Evolutionary conservation across 1,140 invertebrate genomes (phyloP).

Genomic region (Liolophura sinensis): DNA sequence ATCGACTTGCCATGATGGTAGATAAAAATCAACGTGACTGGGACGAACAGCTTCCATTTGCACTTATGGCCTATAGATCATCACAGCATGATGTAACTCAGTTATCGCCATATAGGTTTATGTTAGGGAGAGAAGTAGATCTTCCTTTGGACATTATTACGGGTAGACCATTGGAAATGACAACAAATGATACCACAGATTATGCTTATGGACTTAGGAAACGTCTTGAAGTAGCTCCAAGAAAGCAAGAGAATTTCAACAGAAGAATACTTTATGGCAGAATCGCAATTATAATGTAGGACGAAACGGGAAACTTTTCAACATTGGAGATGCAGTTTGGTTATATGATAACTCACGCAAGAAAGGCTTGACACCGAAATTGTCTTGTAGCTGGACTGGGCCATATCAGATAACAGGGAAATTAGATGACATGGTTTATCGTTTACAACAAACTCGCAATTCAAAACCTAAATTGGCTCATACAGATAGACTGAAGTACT

Average conservation of each 20-base stretch:
- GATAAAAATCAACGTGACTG: too few species aligned
- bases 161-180: constrained; percentile 4
- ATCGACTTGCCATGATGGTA: too few species aligned
- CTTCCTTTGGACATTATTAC: constrained; percentile 13
- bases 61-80: constrained; percentile 26
- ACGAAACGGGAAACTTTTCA: constrained; percentile 4
- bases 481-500: too few species aligned
- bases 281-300: constrained; percentile 7
- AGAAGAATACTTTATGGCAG: constrained; percentile 6
- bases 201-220: constrained; percentile 13
- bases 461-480: too few species aligned
- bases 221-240: constrained; percentile 6
- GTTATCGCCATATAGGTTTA: constrained; percentile 25
- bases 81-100: constrained; percentile 25
- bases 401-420: too few species aligned
- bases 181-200: constrained; percentile 1
- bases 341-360: too few species aligned
- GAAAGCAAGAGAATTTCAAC: constrained; percentile 7
- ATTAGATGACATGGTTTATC: too few species aligned
- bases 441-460: too few species aligned
- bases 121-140: too few species aligned
- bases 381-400: too few species aligned
- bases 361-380: too few species aligned
- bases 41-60: constrained; percentile 24
- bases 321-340: too few species aligned